Evolutionary conservation across 2,888 invertebrate species (phyloP).

Genomic region (Monochamus alternatus): DNA sequence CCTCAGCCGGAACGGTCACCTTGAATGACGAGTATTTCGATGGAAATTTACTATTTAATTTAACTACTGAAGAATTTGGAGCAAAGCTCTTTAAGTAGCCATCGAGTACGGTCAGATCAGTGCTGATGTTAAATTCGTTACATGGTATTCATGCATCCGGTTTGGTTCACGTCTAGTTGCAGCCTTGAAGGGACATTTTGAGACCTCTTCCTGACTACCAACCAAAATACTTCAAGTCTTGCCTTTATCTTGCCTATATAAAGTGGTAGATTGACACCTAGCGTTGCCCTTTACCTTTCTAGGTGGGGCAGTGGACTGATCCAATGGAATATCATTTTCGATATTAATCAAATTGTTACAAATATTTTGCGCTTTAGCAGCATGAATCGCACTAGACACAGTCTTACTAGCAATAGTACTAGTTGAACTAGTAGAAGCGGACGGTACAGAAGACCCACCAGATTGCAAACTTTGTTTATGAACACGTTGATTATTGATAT

Average conservation of each 20-base stretch:
- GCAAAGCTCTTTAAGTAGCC: neutral
- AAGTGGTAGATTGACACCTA: too few species aligned
- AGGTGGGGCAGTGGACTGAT: too few species aligned
- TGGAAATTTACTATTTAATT: neutral
- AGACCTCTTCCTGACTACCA: neutral
- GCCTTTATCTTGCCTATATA: too few species aligned
- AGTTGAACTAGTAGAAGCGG: neutral
- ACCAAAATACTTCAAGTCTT: too few species aligned
- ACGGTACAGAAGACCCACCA: too few species aligned
- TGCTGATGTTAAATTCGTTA: neutral
- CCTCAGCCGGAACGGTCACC: neutral
- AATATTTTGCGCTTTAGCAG: neutral
- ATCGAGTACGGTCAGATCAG: neutral
- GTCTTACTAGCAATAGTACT: neutral
- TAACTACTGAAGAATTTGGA: neutral
- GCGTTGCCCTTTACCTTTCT: too few species aligned
- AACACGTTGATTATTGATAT: neutral
- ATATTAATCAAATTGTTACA: neutral
- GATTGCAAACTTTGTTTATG: too few species aligned
- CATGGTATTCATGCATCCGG: neutral
- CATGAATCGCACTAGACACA: neutral
- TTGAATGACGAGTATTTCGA: conserved; percentile 1
- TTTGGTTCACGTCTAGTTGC: neutral
- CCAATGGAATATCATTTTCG: neutral
- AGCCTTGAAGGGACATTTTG: neutral